These are phyloP conservation scores for Candidula unifasciata DNA, from an alignment of 2,888 invertebrate species.

Conservation along the genomic window DNA sequence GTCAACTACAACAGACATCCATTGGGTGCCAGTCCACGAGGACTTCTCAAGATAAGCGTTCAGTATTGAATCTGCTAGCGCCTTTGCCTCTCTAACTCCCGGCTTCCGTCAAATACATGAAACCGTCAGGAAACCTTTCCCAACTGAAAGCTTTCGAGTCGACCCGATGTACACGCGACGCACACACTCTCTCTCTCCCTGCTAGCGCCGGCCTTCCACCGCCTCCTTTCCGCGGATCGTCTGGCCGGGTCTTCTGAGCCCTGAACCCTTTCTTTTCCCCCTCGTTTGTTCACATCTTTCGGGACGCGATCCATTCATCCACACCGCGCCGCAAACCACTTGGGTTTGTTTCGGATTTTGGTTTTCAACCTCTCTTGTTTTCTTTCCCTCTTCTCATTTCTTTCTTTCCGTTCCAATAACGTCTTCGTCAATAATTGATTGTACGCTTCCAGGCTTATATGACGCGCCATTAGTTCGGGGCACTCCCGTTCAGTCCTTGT, in stretches of 20 bases:
- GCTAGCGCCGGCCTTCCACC: conserved; percentile 2
- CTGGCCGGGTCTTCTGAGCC: too few species aligned
- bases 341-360: background rate
- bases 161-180: conserved; percentile 14
- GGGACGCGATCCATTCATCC: conserved; percentile 25
- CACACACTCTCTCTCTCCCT: conserved; percentile 21
- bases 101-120: conserved; percentile 8
- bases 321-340: conserved; percentile 20
- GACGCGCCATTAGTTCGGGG: conserved; percentile 12
- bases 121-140: background rate
- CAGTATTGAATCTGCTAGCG: background rate
- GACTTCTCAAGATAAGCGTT: too few species aligned
- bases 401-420: conserved; percentile 10
- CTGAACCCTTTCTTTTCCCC: conserved; percentile 16
- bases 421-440: background rate
- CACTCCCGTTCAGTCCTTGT: background rate
- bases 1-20: too few species aligned
- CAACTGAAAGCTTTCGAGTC: background rate
- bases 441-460: conserved; percentile 2
- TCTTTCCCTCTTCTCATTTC: background rate
- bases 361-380: background rate
- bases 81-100: background rate
- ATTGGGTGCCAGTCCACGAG: too few species aligned
- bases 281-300: conserved; percentile 31
- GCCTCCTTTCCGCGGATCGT: background rate